Base-by-base conservation (phyloP, 2,888 invertebrate species). In the Amblyjoppa proteus region DNA sequence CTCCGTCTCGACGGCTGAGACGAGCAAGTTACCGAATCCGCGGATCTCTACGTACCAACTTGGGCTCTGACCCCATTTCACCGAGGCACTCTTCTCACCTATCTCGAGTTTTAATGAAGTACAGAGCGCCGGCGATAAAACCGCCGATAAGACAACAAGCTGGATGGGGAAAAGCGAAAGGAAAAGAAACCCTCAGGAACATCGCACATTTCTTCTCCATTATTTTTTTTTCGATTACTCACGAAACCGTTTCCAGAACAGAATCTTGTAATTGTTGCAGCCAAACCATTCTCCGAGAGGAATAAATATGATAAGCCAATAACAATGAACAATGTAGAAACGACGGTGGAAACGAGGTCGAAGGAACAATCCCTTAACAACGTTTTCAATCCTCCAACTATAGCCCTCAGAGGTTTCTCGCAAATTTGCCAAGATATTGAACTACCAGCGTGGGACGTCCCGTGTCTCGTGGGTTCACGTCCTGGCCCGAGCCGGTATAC, bases 91-190 rank as follows among this genome's bases (percentile, higher is more conserved):
- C 71, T 73, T 51, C 83, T 80, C 76, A 61, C 83, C 80, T 76
- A 83, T 83, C 77, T 85, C 64, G 53, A 77, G 71, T 79, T 75
- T 82, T 85, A 82, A 85, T 76, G 75, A 82, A 85, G 78, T 58
- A 71, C 75, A 58, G 41, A 41, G 11, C 78, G 85, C 34, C 71
- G 45, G 28, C 66, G 38, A 74, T 81, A 58, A 81, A 64, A 74
- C 9, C 25, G 16, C 13, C 53, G 68, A 69, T 25, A 28, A 20
- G 20, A 28, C 11, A 53, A 76, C 64, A 56, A 53, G 34, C 38
- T 9, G 11, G 13, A 4, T 45, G 13, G 58, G 41, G 41, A 74
- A 61, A 49, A 58, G 9, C 45, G 49, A 51, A 61, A 28, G 11
- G 73, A 69, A 78, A 58, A 73, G 49, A 41, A 45, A 34, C 20